Percentiles rank a stretch among this genome's conserved stretches.
Evolutionary conservation across 2,113 vertebrate species (phyloP).

Genomic region (Tauraco erythrolophus): DNA sequence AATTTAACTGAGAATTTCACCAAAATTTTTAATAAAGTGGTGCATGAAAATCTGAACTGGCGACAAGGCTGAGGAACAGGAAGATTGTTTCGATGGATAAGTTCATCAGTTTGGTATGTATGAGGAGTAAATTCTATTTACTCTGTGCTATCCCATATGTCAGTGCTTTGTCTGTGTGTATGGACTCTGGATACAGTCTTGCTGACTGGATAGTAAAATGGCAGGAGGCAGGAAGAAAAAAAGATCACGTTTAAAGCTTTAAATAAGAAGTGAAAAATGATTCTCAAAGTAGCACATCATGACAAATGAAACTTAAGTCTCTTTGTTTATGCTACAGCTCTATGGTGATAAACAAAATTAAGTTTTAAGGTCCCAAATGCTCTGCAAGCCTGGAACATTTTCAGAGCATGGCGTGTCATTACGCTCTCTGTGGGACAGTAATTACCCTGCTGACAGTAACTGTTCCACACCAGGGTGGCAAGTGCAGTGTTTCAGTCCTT

Average conservation of each 20-base stretch:
- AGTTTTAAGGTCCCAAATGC: background rate
- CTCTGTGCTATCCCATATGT: background rate
- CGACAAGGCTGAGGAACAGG: background rate
- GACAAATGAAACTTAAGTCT: background rate
- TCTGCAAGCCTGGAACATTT: background rate
- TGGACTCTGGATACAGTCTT: background rate
- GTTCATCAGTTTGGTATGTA: background rate
- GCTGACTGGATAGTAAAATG: background rate
- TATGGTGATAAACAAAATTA: background rate
- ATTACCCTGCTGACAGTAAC: background rate
- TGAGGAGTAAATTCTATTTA: background rate
- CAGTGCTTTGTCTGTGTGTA: background rate
- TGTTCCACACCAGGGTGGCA: background rate
- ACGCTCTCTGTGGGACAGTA: background rate
- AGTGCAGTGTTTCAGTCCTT: background rate
- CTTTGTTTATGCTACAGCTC: background rate
- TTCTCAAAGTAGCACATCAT: background rate
- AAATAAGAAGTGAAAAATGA: background rate
- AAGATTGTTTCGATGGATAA: background rate
- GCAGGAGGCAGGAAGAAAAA: background rate
- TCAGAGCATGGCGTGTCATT: background rate
- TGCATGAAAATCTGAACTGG: background rate
- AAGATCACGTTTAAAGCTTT: background rate
- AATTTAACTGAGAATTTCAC: background rate
- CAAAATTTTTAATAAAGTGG: background rate